Evolutionary conservation across 2,797 vertebrate genomes (phyloP).

Genomic region (Cossypha polioptera): DNA sequence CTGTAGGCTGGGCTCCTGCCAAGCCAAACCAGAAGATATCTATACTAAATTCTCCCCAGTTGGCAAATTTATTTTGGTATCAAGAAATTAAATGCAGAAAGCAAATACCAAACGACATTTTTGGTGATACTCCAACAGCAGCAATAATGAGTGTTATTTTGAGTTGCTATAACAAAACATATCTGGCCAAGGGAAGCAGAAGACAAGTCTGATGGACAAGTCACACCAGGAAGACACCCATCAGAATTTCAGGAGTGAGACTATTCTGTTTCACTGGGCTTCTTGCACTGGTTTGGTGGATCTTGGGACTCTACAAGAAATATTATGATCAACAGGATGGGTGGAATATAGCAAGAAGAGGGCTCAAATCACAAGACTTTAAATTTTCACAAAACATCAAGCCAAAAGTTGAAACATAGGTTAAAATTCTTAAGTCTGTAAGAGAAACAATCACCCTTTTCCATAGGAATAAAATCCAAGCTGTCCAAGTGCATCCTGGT

Average conservation of each 20-base stretch:
- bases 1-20: not conserved
- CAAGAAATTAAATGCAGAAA: not conserved
- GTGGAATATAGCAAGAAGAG: not conserved
- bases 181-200: not conserved
- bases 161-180: not conserved
- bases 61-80: not conserved
- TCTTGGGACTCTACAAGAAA: not conserved
- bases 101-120: not conserved
- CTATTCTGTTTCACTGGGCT: accelerated
- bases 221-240: not conserved
- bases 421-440: not conserved
- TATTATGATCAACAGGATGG: not conserved
- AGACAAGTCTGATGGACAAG: not conserved
- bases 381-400: not conserved
- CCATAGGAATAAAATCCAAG: not conserved
- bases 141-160: not conserved
- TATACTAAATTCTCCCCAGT: not conserved
- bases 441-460: not conserved
- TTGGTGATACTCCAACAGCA: not conserved
- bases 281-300: not conserved
- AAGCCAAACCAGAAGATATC: not conserved
- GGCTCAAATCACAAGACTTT: not conserved
- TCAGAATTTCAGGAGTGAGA: accelerated
- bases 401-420: not conserved
- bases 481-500: not conserved